These are phyloP conservation scores for Matsumyia berberina DNA, from an alignment of 2,888 invertebrate genomes.

Conservation along the genomic window DNA sequence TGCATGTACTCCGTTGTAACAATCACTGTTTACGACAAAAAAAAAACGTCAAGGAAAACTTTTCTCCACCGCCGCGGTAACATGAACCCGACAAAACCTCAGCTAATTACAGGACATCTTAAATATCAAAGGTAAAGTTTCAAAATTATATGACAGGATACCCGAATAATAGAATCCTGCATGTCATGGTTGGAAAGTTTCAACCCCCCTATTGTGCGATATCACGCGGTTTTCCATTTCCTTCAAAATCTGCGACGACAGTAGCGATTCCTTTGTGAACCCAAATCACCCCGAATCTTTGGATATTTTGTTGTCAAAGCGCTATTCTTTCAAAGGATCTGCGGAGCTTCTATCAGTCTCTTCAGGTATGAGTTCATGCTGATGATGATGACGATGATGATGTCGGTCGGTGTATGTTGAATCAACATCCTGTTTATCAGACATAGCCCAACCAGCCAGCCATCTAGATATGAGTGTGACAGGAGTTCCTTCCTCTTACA, in stretches of 20 bases:
- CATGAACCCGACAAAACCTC: not conserved
- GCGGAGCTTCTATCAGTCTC: not conserved
- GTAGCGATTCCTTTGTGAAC: constrained; percentile 18
- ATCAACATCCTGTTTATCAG: constrained; percentile 72
- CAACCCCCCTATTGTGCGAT: constrained; percentile 30
- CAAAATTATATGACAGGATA: constrained; percentile 32
- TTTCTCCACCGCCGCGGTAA: not conserved
- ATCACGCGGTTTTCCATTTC: constrained; percentile 64
- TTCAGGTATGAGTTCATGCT: constrained; percentile 43
- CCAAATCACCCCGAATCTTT: constrained; percentile 40
- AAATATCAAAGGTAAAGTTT: constrained; percentile 61
- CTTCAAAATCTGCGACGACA: constrained; percentile 13
- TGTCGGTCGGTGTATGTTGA: constrained; percentile 57
- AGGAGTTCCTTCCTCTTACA: constrained; percentile 67
- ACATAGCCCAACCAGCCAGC: constrained; percentile 48
- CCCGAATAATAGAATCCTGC: constrained; percentile 2
- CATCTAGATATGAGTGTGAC: constrained; percentile 59
- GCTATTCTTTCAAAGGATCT: constrained; percentile 19
- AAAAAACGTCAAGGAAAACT: not conserved
- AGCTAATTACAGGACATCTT: constrained; percentile 61
- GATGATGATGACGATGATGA: constrained; percentile 24
- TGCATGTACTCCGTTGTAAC: no score
- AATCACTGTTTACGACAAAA: no score
- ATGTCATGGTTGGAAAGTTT: not conserved
- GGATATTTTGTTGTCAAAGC: constrained; percentile 37